Conservation (phyloP, 2,888 invertebrate genomes). For the Falcaria lacertinaria region DNA sequence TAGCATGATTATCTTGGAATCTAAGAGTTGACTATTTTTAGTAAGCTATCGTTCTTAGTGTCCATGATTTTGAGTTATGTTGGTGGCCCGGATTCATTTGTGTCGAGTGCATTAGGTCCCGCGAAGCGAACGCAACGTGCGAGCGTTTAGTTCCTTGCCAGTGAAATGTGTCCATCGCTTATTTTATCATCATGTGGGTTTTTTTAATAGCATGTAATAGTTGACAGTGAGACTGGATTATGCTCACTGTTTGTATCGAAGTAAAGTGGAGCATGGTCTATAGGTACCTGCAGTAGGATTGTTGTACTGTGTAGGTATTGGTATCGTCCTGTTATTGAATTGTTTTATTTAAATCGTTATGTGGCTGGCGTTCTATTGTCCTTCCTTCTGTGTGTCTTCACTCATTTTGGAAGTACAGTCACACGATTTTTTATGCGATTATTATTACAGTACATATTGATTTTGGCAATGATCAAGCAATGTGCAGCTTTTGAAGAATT, state of each 20-base stretch:
- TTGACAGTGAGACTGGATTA: conserved; percentile 36
- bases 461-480: no score
- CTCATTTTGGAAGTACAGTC: conserved; percentile 44
- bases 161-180: conserved; percentile 49
- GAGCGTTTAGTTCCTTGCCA: conserved; percentile 8
- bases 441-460: not conserved
- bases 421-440: conserved; percentile 3
- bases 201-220: conserved; percentile 75
- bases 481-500: no score
- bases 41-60: no score
- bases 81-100: no score
- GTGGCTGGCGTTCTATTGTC: conserved; percentile 43
- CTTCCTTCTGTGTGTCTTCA: conserved; percentile 59
- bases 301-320: conserved; percentile 18
- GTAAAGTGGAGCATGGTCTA: conserved; percentile 36
- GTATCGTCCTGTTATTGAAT: conserved; percentile 32
- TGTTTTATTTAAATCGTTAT: conserved; percentile 27
- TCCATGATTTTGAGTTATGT: no score
- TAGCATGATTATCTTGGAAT: no score
- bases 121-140: not conserved
- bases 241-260: conserved; percentile 39
- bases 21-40: no score
- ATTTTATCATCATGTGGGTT: conserved; percentile 69
- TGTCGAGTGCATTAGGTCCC: not conserved
- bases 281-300: conserved; percentile 12